Conservation (phyloP, 2,113 vertebrate species). For the Toxotes jaculatrix region DNA sequence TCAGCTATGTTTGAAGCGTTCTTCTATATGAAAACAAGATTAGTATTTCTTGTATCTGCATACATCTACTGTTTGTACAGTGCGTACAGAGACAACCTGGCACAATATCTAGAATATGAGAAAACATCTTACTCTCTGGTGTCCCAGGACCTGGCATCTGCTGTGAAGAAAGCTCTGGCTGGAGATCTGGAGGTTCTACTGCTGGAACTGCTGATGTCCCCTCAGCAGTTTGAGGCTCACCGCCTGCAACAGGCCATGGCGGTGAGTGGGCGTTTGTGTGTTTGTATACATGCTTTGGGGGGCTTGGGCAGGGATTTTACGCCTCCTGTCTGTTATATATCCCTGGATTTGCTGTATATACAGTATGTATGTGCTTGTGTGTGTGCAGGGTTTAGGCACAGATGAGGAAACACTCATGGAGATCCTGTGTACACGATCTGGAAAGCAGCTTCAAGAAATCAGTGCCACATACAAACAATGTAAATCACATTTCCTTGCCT, state of each 20-base stretch:
- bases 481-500: conserved; percentile 44
- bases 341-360: too few species aligned
- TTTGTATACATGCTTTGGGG: not conserved
- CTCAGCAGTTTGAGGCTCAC: conserved; percentile 68
- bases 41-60: too few species aligned
- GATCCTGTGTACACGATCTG: conserved; percentile 84
- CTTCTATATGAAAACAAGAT: too few species aligned
- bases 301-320: not conserved
- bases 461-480: conserved; percentile 73
- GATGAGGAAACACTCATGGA: conserved; percentile 85
- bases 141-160: conserved; percentile 68
- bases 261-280: conserved; percentile 55
- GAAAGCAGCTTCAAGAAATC: conserved; percentile 80
- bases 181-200: conserved; percentile 75
- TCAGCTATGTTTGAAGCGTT: not conserved
- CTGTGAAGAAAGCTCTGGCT: conserved; percentile 74
- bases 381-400: conserved; percentile 80
- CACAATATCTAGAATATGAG: not conserved
- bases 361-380: conserved; percentile 16
- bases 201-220: conserved; percentile 72
- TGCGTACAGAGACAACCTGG: too few species aligned
- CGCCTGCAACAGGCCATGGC: conserved; percentile 79
- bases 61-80: not conserved
- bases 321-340: not conserved
- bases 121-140: conserved; percentile 3